Evolutionary conservation across 2,113 vertebrate genomes (phyloP), one percentile per base, ranked within the genome.

Genomic region (Rhagologus leucostigma): DNA sequence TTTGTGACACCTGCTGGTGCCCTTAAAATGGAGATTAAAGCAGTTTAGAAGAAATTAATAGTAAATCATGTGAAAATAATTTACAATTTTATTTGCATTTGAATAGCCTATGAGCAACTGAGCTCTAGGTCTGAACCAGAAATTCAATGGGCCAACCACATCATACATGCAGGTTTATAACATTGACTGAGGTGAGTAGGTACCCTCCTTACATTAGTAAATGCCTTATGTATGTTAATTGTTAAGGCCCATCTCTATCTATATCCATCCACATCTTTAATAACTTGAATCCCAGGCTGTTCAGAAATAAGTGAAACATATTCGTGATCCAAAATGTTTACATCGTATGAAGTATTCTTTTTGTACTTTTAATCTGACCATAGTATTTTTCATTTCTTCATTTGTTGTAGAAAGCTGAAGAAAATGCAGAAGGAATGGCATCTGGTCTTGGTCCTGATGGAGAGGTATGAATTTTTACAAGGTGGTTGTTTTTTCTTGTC

Each of bases 391-490:
- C 79, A 93, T 13, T 73, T 87, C 33, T 47, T 94, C 4, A 8
- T 90, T 82, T 92, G 9, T 97, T 97, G 26, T 94, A 99, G 99
- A 99, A 99, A 97, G 98, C 98, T 57, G 99, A 99, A 91, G 99
- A 99, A 96, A 99, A 98, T 41, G 98, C 98, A 6, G 99, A 99
- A 96, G 99, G 98, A 74, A 98, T 99, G 90, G 98, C 98, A 47
- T 98, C 98, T 63, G 98, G 99, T 84, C 97, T 98, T 89, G 99
- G 99, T 91, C 99, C 99, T 16, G 99, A 99, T 96, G 99, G 99
- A 97, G 99, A 99, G 98, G 99, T 99, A 97, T 96, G 97, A 46
- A 68, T 32, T 70, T 52, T 52, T 75, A 46, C 2, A 20, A 24
- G 11, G 7, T 19, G 5, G 9, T 67, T 33, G 7, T 23, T 32